Percentiles rank a stretch among this genome's conserved stretches.
Evolutionary conservation across 2,113 vertebrate species (phyloP).

Genomic region (Hippopotamus amphibius): DNA sequence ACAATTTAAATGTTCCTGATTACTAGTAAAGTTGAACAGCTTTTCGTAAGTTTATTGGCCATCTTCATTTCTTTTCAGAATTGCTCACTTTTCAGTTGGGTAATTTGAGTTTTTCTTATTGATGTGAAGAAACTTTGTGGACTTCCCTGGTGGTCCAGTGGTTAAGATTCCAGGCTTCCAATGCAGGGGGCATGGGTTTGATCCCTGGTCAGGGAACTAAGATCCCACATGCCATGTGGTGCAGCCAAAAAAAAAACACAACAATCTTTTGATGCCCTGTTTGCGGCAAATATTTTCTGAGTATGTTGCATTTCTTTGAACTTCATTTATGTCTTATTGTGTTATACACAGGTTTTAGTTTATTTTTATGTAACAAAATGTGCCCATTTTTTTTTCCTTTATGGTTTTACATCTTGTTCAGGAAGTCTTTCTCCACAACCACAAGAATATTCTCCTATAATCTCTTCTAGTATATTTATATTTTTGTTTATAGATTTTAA

Average conservation of each 20-base stretch:
- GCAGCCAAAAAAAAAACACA: not conserved
- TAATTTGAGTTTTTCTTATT: slow-evolving; percentile 46
- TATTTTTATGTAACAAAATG: slow-evolving; percentile 46
- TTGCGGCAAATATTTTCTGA: not conserved
- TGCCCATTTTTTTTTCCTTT: slow-evolving; percentile 4
- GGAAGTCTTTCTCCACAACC: not conserved
- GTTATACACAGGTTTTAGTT: not conserved
- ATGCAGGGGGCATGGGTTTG: not conserved
- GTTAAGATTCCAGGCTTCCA: not conserved
- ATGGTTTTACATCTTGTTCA: slow-evolving; percentile 21
- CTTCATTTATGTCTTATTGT: not conserved
- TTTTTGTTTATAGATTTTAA: not conserved
- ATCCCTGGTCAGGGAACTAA: not conserved
- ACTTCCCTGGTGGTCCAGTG: not conserved
- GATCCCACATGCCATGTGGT: not conserved
- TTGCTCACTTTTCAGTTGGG: not conserved
- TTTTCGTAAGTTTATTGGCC: not conserved
- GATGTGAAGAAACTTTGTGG: not conserved
- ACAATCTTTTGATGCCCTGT: not conserved
- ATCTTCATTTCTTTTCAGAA: slow-evolving; percentile 29
- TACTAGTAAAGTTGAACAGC: not conserved
- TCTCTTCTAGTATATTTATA: not conserved
- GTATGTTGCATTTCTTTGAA: not conserved
- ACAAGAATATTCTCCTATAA: not conserved
- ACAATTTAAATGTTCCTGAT: not conserved